These are phyloP conservation scores for Polyodon spathula DNA, from an alignment of 2,113 vertebrate genomes.

Conservation along the genomic window DNA sequence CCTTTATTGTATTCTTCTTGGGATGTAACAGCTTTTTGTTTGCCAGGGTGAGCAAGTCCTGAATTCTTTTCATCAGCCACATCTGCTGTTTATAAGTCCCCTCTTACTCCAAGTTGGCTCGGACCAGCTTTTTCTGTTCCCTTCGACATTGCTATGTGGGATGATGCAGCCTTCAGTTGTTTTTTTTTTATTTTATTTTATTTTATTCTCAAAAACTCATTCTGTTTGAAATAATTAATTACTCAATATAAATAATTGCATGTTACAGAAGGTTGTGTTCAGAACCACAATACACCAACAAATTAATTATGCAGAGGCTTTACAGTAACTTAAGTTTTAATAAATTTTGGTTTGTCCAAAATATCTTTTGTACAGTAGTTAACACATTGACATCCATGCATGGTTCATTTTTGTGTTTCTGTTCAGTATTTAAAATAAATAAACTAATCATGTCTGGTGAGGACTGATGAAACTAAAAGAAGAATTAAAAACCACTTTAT, in stretches of 20 bases:
- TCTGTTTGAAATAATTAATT: conserved; percentile 10
- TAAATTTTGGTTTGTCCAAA: too few species aligned
- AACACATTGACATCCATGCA: too few species aligned
- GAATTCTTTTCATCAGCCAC: conserved; percentile 8
- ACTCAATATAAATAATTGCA: not conserved
- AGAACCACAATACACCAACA: too few species aligned
- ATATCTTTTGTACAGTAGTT: too few species aligned
- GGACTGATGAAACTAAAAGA: too few species aligned
- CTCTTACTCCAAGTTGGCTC: not conserved
- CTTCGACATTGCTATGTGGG: not conserved
- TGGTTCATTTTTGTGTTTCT: too few species aligned
- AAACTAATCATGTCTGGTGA: too few species aligned
- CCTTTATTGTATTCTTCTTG: not conserved
- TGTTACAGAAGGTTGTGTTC: too few species aligned
- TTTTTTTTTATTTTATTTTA: not conserved
- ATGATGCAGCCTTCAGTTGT: conserved; percentile 5
- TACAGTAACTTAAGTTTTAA: too few species aligned
- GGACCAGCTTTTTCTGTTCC: not conserved
- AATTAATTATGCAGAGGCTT: too few species aligned
- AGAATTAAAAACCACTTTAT: too few species aligned
- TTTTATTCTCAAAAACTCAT: conserved; percentile 9
- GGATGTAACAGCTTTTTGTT: conserved; percentile 13
- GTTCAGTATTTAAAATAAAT: too few species aligned
- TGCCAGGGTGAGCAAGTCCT: conserved; percentile 8
- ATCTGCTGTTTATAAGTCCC: conserved; percentile 19